Conservation (phyloP, 1,140 invertebrate genomes). For the Diplogasteroides magnus region DNA sequence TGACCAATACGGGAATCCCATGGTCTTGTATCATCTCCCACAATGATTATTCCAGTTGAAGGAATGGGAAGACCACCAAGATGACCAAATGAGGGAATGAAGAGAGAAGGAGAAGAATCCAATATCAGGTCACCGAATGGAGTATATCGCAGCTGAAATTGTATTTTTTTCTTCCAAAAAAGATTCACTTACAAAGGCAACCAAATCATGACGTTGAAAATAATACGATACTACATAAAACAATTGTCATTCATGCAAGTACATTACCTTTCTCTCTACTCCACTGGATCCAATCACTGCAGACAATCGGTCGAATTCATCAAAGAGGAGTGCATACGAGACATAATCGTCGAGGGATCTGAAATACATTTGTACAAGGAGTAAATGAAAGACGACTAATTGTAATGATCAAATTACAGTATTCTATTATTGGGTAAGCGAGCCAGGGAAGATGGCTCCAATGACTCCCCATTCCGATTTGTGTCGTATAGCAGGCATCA, state of each 20-base stretch:
- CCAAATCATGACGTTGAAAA: too few relatives aligned
- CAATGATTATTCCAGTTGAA: neutral
- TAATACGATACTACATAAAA: too few relatives aligned
- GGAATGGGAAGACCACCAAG: neutral
- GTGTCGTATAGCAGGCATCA: too few relatives aligned
- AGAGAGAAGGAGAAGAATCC: conserved; percentile 3
- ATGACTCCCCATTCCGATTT: too few relatives aligned
- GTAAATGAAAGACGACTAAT: too few relatives aligned
- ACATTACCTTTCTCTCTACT: neutral
- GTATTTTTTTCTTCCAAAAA: neutral
- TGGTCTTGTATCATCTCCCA: neutral
- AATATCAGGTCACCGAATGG: conserved; percentile 13
- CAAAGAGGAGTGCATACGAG: neutral
- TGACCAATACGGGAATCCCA: neutral
- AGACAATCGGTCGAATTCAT: neutral
- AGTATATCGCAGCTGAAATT: neutral
- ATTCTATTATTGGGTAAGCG: too few relatives aligned
- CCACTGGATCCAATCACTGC: neutral
- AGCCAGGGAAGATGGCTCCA: too few relatives aligned
- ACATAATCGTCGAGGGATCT: too few relatives aligned
- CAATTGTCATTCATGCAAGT: too few relatives aligned
- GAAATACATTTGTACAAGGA: too few relatives aligned
- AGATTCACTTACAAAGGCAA: too few relatives aligned
- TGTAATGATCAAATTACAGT: too few relatives aligned
- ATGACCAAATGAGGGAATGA: conserved; percentile 7